phyloP scores from a whole-genome alignment of 2,888 invertebrate species.

The Agrilus mali region DNA sequence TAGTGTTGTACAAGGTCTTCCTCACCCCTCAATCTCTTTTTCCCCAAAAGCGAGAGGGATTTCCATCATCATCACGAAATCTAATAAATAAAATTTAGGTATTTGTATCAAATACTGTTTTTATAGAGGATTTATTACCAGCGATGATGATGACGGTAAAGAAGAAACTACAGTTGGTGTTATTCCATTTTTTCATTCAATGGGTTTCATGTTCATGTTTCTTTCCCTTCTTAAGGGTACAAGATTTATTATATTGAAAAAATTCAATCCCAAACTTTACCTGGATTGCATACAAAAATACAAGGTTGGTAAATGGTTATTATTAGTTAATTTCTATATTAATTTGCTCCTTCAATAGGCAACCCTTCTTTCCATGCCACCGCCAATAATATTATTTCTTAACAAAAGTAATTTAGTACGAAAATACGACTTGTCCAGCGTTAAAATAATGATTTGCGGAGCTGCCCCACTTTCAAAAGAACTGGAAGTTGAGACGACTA shows the following conservation, averaged over 20 bases:
- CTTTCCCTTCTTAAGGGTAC: slow-evolving; percentile 43
- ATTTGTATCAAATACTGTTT: background rate
- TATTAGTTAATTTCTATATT: slow-evolving; percentile 32
- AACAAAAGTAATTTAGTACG: slow-evolving; percentile 68
- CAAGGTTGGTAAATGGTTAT: slow-evolving; percentile 29
- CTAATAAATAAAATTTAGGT: background rate
- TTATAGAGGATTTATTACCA: background rate
- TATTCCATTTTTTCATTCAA: slow-evolving; percentile 76
- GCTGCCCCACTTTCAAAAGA: slow-evolving; percentile 73
- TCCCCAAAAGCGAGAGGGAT: no score
- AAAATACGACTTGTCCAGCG: slow-evolving; percentile 60
- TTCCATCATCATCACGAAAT: no score
- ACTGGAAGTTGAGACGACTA: slow-evolving; percentile 46
- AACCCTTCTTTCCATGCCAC: slow-evolving; percentile 46
- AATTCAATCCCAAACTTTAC: slow-evolving; percentile 64
- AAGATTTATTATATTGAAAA: slow-evolving; percentile 41
- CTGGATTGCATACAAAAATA: slow-evolving; percentile 58
- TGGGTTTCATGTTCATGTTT: slow-evolving; percentile 56
- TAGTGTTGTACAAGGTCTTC: no score
- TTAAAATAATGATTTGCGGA: slow-evolving; percentile 60
- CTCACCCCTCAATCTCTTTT: no score
- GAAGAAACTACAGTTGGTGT: slow-evolving; percentile 41
- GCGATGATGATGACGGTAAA: slow-evolving; percentile 19
- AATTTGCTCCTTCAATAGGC: slow-evolving; percentile 40
- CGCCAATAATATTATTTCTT: slow-evolving; percentile 72